Conservation (phyloP, 2,797 vertebrate genomes). For the Astyanax mexicanus region DNA sequence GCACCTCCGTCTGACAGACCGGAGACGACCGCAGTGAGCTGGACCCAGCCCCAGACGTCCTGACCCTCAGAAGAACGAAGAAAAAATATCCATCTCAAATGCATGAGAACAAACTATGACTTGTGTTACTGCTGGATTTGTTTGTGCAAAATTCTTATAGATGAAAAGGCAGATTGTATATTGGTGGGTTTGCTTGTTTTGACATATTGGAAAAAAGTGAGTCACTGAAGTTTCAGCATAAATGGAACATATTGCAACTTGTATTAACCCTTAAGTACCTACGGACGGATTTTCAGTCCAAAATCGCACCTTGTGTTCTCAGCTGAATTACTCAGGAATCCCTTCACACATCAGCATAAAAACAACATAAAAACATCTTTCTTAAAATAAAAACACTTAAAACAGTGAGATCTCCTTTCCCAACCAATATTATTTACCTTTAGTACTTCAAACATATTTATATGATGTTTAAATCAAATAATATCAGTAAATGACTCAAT, state of each 20-base stretch:
- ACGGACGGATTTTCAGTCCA: too few species aligned
- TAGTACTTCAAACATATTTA: too few species aligned
- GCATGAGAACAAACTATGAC: slow-evolving; percentile 38
- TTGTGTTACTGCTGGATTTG: slow-evolving; percentile 16
- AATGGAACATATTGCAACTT: neutral
- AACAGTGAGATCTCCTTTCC: too few species aligned
- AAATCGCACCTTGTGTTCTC: too few species aligned
- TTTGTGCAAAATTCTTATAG: neutral
- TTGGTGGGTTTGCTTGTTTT: neutral
- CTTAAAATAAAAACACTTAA: too few species aligned
- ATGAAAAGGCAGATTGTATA: neutral
- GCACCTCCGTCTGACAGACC: slow-evolving; percentile 77
- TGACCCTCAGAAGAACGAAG: slow-evolving; percentile 37
- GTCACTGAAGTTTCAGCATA: neutral
- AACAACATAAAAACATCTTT: too few species aligned
- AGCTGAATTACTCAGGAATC: too few species aligned
- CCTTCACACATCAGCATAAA: too few species aligned
- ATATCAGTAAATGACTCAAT: too few species aligned
- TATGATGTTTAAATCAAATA: too few species aligned
- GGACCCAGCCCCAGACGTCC: slow-evolving; percentile 62
- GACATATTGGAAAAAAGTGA: neutral
- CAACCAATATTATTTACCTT: too few species aligned
- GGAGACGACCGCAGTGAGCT: slow-evolving; percentile 66
- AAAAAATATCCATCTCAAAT: slow-evolving; percentile 18
- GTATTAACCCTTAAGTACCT: too few species aligned